Percentiles rank a stretch among this genome's conserved stretches.
Evolutionary conservation across 2,888 invertebrate species (phyloP).

Genomic region (Erebia palarica): DNA sequence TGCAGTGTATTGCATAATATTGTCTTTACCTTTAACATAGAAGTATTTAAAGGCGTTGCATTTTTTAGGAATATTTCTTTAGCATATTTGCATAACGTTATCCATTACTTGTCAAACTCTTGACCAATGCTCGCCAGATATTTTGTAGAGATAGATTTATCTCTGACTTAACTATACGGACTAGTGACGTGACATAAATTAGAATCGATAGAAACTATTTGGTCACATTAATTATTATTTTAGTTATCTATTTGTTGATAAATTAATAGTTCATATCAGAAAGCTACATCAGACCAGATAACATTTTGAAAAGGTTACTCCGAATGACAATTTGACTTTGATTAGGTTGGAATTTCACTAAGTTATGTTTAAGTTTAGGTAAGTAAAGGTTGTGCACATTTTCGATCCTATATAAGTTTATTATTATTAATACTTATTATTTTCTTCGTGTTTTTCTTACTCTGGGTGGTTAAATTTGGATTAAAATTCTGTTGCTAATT

Average conservation of each 20-base stretch:
- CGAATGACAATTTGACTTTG: neutral
- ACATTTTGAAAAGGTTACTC: neutral
- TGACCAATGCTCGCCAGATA: constrained; percentile 22
- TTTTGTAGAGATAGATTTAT: constrained; percentile 19
- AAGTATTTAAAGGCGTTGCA: neutral
- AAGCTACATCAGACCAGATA: constrained; percentile 6
- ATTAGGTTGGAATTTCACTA: neutral
- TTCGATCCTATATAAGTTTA: too few species aligned
- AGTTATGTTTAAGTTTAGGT: neutral
- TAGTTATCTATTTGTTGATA: constrained; percentile 19
- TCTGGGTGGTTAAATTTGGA: too few species aligned
- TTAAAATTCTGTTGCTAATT: too few species aligned
- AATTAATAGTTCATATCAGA: constrained; percentile 16
- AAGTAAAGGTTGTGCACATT: too few species aligned
- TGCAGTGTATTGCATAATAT: neutral
- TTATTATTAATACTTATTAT: too few species aligned
- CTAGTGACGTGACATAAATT: constrained; percentile 25
- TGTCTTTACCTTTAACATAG: neutral
- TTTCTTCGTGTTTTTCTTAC: too few species aligned
- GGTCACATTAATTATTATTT: constrained; percentile 5
- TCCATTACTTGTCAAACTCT: constrained; percentile 30
- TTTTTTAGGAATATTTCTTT: constrained; percentile 14
- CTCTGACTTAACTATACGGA: constrained; percentile 15
- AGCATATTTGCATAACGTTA: constrained; percentile 16
- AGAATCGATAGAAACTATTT: constrained; percentile 11